Conservation (phyloP, 1,140 invertebrate genomes). For the Drosophila arizonae region DNA sequence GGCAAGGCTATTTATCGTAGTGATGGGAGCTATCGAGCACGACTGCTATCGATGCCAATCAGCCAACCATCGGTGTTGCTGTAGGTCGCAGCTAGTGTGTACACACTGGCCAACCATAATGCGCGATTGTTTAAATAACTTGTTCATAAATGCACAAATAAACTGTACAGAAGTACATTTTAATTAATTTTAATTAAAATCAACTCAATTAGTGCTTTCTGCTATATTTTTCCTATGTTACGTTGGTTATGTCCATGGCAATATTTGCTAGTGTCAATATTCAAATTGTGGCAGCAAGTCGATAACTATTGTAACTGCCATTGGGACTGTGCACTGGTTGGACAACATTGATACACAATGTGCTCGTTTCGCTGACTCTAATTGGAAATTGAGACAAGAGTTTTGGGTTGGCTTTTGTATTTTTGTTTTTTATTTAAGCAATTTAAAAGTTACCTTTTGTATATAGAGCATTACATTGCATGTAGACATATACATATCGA, state of each 20-base stretch:
- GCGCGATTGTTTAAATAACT: conserved; percentile 16
- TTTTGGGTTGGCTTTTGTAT: conserved; percentile 38
- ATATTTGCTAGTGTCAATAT: not conserved
- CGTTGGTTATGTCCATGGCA: not conserved
- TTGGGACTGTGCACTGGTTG: not conserved
- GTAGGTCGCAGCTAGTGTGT: conserved; percentile 9
- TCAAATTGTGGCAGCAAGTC: conserved; percentile 11
- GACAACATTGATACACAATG: conserved; percentile 11
- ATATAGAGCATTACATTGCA: conserved; percentile 69
- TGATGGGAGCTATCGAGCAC: conserved; percentile 38
- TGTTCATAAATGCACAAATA: not conserved
- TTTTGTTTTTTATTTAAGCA: conserved; percentile 69
- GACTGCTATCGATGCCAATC: conserved; percentile 32
- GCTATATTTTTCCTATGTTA: not conserved
- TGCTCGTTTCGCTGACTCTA: conserved; percentile 2
- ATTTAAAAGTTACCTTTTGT: conserved; percentile 69
- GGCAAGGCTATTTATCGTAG: conserved; percentile 48
- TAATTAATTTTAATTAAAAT: too few species aligned
- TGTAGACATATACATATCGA: conserved; percentile 52
- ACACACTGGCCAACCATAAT: conserved; percentile 13
- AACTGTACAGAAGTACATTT: too few species aligned
- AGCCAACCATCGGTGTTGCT: conserved; percentile 9
- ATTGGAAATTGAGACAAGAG: conserved; percentile 9
- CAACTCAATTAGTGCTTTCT: not conserved
- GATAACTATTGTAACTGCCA: conserved; percentile 6